Conservation (phyloP, 2,888 invertebrate genomes). For the Keiferia lycopersicella region DNA sequence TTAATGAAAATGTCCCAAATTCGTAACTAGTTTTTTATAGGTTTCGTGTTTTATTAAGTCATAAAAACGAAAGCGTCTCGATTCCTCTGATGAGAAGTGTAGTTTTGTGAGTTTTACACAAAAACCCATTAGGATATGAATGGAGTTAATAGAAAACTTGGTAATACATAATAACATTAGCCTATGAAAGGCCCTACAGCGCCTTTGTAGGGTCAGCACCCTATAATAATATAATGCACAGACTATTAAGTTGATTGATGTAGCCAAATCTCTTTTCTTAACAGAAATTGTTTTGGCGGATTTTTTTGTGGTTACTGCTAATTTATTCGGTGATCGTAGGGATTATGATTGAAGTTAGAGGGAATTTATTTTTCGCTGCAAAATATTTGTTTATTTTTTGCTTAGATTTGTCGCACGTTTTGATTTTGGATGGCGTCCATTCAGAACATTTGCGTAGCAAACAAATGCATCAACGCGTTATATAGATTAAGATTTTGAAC, state of each 20-base stretch:
- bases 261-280: constrained; percentile 18
- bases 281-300: constrained; percentile 1
- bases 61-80: no score
- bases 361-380: neutral
- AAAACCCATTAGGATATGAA: neutral
- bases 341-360: neutral
- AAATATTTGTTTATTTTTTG: neutral
- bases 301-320: constrained; percentile 16
- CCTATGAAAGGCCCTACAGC: neutral
- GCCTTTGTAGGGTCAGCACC: constrained; percentile 14
- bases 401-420: no score
- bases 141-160: neutral
- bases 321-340: neutral
- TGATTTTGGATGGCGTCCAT: no score
- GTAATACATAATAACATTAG: constrained; percentile 4
- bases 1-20: no score
- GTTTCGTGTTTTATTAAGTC: no score
- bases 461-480: no score
- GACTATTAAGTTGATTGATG: constrained; percentile 18
- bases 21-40: no score
- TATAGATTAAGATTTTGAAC: no score
- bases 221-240: constrained; percentile 4
- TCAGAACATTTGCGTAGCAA: no score
- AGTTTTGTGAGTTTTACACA: neutral
- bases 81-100: no score